Percentiles rank a stretch among this genome's conserved stretches.
phyloP scores from a whole-genome alignment of 2,113 vertebrate species.

The Myrmecophaga tridactyla region DNA sequence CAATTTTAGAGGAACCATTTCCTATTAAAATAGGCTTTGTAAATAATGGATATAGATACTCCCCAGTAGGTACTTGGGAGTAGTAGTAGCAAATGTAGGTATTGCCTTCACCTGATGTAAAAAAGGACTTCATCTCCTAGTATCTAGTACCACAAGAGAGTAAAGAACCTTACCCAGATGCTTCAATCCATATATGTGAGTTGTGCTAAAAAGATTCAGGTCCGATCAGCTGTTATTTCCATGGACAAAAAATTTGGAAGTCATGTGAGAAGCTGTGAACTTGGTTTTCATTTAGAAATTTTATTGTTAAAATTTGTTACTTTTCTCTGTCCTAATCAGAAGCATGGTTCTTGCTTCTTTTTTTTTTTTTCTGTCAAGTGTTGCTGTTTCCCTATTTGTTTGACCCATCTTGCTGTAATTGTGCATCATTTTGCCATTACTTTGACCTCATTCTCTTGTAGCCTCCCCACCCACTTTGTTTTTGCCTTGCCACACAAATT shows the following conservation, averaged over 20 bases:
- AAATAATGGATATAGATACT: not conserved
- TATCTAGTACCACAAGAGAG: too few species aligned
- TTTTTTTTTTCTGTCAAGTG: not conserved
- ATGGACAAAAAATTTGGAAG: not conserved
- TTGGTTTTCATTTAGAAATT: not conserved
- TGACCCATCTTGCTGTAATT: not conserved
- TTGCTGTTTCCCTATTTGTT: not conserved
- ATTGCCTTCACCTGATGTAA: too few species aligned
- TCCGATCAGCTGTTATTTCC: not conserved
- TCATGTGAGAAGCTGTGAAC: not conserved
- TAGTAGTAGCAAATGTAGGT: too few species aligned
- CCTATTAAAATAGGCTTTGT: not conserved
- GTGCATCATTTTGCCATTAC: not conserved
- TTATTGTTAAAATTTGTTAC: not conserved
- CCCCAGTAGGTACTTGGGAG: too few species aligned
- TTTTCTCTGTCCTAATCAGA: constrained; percentile 1
- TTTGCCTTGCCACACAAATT: not conserved
- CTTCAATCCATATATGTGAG: not conserved
- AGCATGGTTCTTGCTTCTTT: not conserved
- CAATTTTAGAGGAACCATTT: not conserved
- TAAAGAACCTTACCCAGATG: too few species aligned
- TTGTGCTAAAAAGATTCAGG: not conserved
- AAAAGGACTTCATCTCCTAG: not conserved
- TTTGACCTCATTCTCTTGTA: not conserved
- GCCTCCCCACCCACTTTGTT: not conserved